These are phyloP conservation scores for Amia ocellicauda DNA, from an alignment of 2,113 vertebrate genomes.

Conservation along the genomic window DNA sequence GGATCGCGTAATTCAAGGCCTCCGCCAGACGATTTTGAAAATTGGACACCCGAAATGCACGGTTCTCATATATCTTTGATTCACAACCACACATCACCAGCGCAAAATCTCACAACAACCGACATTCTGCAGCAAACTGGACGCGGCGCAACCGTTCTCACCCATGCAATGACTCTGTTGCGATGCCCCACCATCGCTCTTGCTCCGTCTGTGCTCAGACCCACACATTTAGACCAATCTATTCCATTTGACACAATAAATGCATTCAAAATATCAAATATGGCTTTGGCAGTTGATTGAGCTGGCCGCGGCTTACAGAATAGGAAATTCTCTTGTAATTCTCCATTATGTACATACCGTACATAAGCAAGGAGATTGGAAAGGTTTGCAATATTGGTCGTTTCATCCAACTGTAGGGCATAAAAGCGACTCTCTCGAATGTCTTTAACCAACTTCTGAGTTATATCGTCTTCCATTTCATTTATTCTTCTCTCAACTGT, in stretches of 20 bases:
- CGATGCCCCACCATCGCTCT: not conserved
- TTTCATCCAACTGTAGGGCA: not conserved
- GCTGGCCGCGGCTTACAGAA: not conserved
- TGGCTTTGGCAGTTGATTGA: not conserved
- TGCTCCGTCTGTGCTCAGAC: not conserved
- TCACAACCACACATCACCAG: too few species aligned
- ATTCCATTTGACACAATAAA: not conserved
- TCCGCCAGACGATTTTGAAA: too few species aligned
- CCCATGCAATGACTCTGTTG: not conserved
- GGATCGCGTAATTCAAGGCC: too few species aligned
- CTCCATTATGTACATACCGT: not conserved
- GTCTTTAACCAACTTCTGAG: not conserved
- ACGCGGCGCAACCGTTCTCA: too few species aligned
- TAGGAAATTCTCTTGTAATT: not conserved
- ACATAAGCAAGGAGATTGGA: not conserved
- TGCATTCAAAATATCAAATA: slow-evolving; percentile 1
- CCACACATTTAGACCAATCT: slow-evolving; percentile 8
- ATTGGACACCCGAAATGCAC: too few species aligned
- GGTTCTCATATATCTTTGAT: too few species aligned
- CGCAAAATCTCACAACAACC: too few species aligned
- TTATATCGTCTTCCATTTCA: not conserved
- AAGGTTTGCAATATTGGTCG: not conserved
- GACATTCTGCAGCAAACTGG: too few species aligned
- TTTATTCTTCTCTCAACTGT: not conserved
- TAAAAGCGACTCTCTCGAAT: not conserved